A percentile compares a stretch with the other conserved stretches of the same genome.
These are phyloP conservation scores for Ctenicera cuprea DNA, from an alignment of 2,888 invertebrate species.

Conservation along the genomic window DNA sequence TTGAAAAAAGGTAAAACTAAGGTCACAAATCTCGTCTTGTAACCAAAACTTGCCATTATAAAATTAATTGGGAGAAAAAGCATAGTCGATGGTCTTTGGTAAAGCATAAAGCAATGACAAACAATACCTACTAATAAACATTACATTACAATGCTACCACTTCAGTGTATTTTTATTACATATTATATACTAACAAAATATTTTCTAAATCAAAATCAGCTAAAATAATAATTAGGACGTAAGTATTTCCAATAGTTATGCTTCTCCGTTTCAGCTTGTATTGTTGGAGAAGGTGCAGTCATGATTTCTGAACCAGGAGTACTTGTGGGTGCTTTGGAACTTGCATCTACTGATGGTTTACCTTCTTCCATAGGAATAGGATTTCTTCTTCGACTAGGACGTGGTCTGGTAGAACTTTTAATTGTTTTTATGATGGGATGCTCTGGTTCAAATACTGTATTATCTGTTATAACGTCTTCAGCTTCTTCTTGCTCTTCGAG, in stretches of 20 bases:
- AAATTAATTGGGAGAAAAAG: too few relatives aligned
- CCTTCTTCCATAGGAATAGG: slow-evolving; percentile 22
- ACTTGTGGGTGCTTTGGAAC: slow-evolving; percentile 24
- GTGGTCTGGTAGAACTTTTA: slow-evolving; percentile 3
- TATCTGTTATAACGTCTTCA: slow-evolving; percentile 33
- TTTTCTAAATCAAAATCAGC: slow-evolving; percentile 60
- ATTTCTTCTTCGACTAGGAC: slow-evolving; percentile 12
- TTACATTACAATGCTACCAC: slow-evolving; percentile 36
- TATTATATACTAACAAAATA: slow-evolving; percentile 41
- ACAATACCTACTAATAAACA: slow-evolving; percentile 8
- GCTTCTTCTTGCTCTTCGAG: slow-evolving; percentile 26
- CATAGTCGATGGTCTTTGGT: too few relatives aligned
- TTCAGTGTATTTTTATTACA: slow-evolving; percentile 17
- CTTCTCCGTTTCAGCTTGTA: slow-evolving; percentile 61
- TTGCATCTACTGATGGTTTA: slow-evolving; percentile 44
- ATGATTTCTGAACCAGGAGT: slow-evolving; percentile 56
- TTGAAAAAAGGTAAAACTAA: too few relatives aligned
- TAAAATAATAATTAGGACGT: slow-evolving; percentile 77
- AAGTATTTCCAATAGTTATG: slow-evolving; percentile 76
- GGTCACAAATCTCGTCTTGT: too few relatives aligned
- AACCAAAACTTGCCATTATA: too few relatives aligned
- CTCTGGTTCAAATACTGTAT: slow-evolving; percentile 38
- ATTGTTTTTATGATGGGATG: slow-evolving; percentile 19
- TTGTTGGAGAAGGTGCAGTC: slow-evolving; percentile 60
- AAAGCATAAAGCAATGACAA: slow-evolving; percentile 2